phyloP scores from a whole-genome alignment of 2,888 invertebrate species.

The Polyploca ridens region DNA sequence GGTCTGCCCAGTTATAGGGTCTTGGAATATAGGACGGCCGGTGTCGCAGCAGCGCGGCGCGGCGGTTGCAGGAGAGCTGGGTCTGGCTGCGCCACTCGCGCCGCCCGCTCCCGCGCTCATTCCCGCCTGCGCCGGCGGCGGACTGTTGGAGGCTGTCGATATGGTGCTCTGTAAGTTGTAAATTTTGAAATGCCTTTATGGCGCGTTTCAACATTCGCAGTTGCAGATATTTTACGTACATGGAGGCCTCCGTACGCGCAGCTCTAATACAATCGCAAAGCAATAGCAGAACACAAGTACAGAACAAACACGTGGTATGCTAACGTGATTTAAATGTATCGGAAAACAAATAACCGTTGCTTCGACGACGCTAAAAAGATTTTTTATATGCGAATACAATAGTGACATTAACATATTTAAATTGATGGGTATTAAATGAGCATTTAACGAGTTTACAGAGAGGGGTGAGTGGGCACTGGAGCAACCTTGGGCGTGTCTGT shows the following conservation, averaged over 20 bases:
- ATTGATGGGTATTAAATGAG: slow-evolving; percentile 72
- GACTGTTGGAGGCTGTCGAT: slow-evolving; percentile 90
- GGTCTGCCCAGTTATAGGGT: slow-evolving; percentile 94
- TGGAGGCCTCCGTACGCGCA: slow-evolving; percentile 77
- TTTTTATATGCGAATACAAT: slow-evolving; percentile 33
- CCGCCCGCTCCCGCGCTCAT: slow-evolving; percentile 83
- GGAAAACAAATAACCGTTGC: slow-evolving; percentile 19
- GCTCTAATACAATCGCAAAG: slow-evolving; percentile 60
- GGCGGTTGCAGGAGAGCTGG: slow-evolving; percentile 81
- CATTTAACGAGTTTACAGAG: slow-evolving; percentile 71
- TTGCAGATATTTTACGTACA: slow-evolving; percentile 50
- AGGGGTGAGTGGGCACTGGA: slow-evolving; percentile 55
- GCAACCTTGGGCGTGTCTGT: slow-evolving; percentile 66
- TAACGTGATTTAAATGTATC: slow-evolving; percentile 52
- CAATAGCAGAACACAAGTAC: slow-evolving; percentile 23
- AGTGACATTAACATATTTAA: slow-evolving; percentile 51
- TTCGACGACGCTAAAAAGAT: slow-evolving; percentile 15
- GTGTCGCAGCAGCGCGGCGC: slow-evolving; percentile 94
- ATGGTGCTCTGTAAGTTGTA: slow-evolving; percentile 86
- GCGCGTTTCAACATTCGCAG: slow-evolving; percentile 79
- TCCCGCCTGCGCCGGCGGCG: slow-evolving; percentile 86
- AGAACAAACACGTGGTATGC: slow-evolving; percentile 48
- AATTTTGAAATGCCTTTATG: slow-evolving; percentile 84
- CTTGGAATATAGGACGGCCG: slow-evolving; percentile 95
- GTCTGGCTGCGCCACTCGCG: slow-evolving; percentile 79